Evolutionary conservation across 2,888 invertebrate species (phyloP), one percentile per base, ranked within the genome.

Genomic region (Dastarcus helophoroides): DNA sequence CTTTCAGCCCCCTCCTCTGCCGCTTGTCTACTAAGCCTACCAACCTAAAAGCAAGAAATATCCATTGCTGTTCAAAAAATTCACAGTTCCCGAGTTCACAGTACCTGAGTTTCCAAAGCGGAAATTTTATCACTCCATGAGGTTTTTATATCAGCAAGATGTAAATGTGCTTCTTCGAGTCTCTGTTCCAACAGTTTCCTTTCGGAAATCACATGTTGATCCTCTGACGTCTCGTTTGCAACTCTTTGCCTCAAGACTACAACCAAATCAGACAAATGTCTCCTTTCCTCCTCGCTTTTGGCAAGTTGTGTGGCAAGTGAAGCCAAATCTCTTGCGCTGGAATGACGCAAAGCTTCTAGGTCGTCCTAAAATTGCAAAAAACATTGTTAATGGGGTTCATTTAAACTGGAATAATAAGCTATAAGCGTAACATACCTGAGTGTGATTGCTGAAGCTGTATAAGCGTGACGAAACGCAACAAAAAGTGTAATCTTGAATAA

Each of bases 61-160:
- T n/a, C n/a, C n/a, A n/a, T n/a, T n/a, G n/a, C n/a, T n/a, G n/a
- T n/a, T n/a, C n/a, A n/a, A n/a, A n/a, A n/a, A n/a, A n/a, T n/a
- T n/a, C n/a, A n/a, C n/a, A n/a, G n/a, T n/a, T n/a, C n/a, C n/a
- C n/a, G n/a, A n/a, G n/a, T n/a, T n/a, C n/a, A n/a, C n/a, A n/a
- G n/a, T 51, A 84, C 81, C 73, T 91, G 90, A n/a, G 85, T 85
- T 57, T 91, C 90, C 22, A 90, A 62, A 1, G 82, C 77, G 9
- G 85, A 75, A 46, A 90, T 90, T 58, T 89, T 88, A 8, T 84
- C 82, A 49, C 88, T 89, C 90, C 90, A 90, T 0, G 84, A 83
- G 1, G 84, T 83, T 57, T 91, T 90, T 41, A 90, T 85, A 49
- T 90, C 88, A 0, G 83, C 79, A 16, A 90, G 63, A 56, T 90